These are phyloP conservation scores for Silurus glanis DNA, from an alignment of 2,113 vertebrate species.

Conservation along the genomic window DNA sequence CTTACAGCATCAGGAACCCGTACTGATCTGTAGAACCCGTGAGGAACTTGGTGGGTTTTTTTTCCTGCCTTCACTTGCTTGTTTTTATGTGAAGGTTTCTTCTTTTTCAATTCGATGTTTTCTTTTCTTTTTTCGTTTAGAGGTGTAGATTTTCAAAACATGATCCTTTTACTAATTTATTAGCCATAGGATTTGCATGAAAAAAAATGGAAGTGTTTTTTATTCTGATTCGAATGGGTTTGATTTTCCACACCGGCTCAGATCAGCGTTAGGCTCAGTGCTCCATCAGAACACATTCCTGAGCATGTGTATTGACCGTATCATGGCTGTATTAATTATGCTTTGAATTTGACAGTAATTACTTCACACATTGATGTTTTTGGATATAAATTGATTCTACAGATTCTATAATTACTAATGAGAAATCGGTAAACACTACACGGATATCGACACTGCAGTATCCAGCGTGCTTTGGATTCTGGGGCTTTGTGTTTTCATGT, in stretches of 20 bases:
- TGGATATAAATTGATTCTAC: not conserved
- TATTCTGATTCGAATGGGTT: not conserved
- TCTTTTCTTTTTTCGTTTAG: too few species aligned
- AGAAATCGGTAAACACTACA: not conserved
- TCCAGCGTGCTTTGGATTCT: not conserved
- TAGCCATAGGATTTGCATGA: not conserved
- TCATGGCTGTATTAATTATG: not conserved
- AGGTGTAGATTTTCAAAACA: conserved; percentile 7
- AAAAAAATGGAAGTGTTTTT: not conserved
- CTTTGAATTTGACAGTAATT: not conserved
- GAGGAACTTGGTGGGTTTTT: too few species aligned
- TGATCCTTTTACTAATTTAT: conserved; percentile 27
- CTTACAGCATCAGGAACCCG: too few species aligned
- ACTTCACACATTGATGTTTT: not conserved
- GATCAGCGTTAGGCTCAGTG: not conserved
- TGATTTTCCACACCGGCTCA: not conserved
- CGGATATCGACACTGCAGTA: not conserved
- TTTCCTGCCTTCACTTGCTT: not conserved
- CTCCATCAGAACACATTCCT: not conserved
- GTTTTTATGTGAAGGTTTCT: conserved; percentile 14
- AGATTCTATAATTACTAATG: not conserved
- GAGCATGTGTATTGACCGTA: not conserved
- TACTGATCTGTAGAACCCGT: not conserved
- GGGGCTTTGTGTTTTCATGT: too few species aligned
- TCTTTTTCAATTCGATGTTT: not conserved